Evolutionary conservation across 2,797 vertebrate genomes (phyloP), one percentile per base, ranked within the genome.

Genomic region (Myripristis jacobus): DNA sequence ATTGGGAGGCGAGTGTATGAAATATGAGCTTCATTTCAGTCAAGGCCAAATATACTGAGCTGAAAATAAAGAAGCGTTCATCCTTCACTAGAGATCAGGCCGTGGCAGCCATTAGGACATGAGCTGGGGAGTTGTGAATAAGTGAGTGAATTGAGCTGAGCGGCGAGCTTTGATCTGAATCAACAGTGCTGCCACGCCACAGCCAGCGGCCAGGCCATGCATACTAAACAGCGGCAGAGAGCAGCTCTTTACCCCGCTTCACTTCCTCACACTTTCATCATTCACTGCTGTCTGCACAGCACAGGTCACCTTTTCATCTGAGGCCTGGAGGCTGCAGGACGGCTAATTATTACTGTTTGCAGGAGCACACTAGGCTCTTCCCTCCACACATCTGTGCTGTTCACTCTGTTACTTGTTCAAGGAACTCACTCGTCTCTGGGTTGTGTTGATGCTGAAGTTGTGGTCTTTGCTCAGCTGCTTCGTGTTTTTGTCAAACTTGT

Each of bases 91-190:
- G 66, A 68, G 55, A 59, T 55, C 66, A 47, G 27, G 50, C 25
- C 31, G 7, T 11, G 0, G 11, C 57, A 31, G 38, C 54, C 10
- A 73, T 85, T 82, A 70, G 50, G 55, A 81, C 82, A 53, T 47
- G 61, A 46, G 55, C 73, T 70, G 25, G 63, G 62, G 67, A 57
- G 66, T 71, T 43, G 75, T 72, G 79, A 85, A 79, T 75, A 71
- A 86, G 59, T 76, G 70, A 86, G 41, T 79, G 83, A 77, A 81
- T 36, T 57, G 70, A 78, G 68, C 76, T 82, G 38, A 77, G 84
- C 64, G 61, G 68, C 19, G 18, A 52, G 74, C 81, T 84, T 85
- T 87, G 82, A 87, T 88, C 60, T 77, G 58, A 86, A 77, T 80
- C 75, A 77, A 79, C 77, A 79, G 73, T 63, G 72, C 73, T 77